Evolutionary conservation across 1,140 invertebrate genomes (phyloP).

Genomic region (Microplitis demolitor): DNA sequence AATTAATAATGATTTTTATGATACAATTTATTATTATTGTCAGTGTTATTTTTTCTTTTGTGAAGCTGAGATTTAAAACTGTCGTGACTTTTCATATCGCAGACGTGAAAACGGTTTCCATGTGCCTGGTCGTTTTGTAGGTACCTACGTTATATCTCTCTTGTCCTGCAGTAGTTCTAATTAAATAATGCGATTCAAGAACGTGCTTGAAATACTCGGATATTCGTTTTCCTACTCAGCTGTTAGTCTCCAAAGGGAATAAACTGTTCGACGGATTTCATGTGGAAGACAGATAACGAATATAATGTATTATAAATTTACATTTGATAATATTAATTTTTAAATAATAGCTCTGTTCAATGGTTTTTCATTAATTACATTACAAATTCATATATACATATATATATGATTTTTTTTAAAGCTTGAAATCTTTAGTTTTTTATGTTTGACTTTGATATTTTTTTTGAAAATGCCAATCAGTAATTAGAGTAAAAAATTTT

Average conservation of each 20-base stretch:
- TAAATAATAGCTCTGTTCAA: too few species aligned
- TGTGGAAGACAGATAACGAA: neutral
- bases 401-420: too few species aligned
- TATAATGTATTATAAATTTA: neutral
- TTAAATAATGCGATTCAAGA: slow-evolving; percentile 43
- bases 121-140: neutral
- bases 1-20: too few species aligned
- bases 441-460: too few species aligned
- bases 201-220: slow-evolving; percentile 40
- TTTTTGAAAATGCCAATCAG: too few species aligned
- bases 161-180: slow-evolving; percentile 33
- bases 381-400: too few species aligned
- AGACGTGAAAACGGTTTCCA: neutral
- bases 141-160: neutral
- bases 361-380: too few species aligned
- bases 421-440: too few species aligned
- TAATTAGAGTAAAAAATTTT: too few species aligned
- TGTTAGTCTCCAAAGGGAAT: neutral
- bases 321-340: too few species aligned
- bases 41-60: neutral
- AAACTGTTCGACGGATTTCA: neutral
- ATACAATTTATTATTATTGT: neutral
- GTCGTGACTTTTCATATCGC: neutral
- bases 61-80: neutral
- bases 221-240: slow-evolving; percentile 27